phyloP scores from a whole-genome alignment of 2,888 invertebrate genomes.

The Gymnoscelis rufifasciata region DNA sequence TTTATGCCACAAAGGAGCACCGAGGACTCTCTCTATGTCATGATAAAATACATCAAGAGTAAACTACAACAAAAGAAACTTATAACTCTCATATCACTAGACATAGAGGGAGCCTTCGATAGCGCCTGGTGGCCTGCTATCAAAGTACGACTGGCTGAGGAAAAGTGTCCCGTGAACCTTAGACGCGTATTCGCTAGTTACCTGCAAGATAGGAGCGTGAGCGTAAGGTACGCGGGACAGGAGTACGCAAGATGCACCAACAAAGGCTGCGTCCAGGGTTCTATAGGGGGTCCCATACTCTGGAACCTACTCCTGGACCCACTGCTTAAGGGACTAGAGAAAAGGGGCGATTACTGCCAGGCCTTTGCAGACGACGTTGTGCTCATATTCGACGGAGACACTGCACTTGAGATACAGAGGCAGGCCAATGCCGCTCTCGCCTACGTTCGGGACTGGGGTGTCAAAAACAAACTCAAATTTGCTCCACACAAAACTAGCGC shows the following conservation, averaged over 20 bases:
- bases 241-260: neutral
- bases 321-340: slow-evolving; percentile 4
- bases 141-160: neutral
- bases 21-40: neutral
- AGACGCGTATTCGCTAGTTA: neutral
- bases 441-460: slow-evolving; percentile 9
- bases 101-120: slow-evolving; percentile 1
- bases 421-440: slow-evolving; percentile 8
- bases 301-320: slow-evolving; percentile 21
- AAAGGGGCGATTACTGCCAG: neutral
- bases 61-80: neutral
- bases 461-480: slow-evolving; percentile 8
- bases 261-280: slow-evolving; percentile 16
- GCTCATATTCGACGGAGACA: neutral
- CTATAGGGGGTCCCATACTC: slow-evolving; percentile 16
- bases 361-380: neutral
- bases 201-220: neutral
- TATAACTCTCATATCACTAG: neutral
- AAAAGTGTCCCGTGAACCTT: neutral
- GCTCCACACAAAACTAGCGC: neutral
- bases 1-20: neutral
- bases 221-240: slow-evolving; percentile 4
- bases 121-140: slow-evolving; percentile 1
- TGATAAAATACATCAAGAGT: neutral
- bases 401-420: slow-evolving; percentile 6